Evolutionary conservation across 1,140 invertebrate species (phyloP).

Genomic region (Magallana gigas): DNA sequence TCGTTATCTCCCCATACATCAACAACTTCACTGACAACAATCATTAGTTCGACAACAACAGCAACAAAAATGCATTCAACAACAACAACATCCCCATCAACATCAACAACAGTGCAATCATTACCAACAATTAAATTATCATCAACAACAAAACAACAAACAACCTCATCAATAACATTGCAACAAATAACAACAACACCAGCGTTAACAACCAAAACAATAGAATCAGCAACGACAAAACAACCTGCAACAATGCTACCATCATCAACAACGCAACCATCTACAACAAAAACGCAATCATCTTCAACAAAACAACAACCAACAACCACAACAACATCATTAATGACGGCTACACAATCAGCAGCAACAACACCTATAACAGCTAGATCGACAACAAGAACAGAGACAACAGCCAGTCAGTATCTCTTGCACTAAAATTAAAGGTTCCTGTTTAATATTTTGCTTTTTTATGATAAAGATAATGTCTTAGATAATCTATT

Average conservation of each 20-base stretch:
- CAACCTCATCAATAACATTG: not conserved
- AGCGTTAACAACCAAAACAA: no score
- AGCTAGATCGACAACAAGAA: not conserved
- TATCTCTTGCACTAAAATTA: no score
- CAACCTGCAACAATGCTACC: not conserved
- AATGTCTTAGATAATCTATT: no score
- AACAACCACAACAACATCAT: no score
- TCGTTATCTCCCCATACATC: not conserved
- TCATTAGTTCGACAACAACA: not conserved
- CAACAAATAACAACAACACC: no score
- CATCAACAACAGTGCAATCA: not conserved
- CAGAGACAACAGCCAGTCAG: not conserved
- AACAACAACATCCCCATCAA: not conserved
- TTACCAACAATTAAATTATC: not conserved
- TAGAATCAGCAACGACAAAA: not conserved
- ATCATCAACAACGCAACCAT: not conserved
- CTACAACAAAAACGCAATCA: no score
- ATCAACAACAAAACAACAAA: not conserved
- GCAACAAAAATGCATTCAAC: not conserved
- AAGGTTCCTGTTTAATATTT: no score
- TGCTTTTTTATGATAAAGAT: no score
- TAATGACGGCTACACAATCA: no score
- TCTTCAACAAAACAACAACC: no score
- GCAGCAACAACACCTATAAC: not conserved
- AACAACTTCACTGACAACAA: not conserved